Evolutionary conservation across 2,888 invertebrate genomes (phyloP).

Genomic region (Phyllotreta cruciferae): DNA sequence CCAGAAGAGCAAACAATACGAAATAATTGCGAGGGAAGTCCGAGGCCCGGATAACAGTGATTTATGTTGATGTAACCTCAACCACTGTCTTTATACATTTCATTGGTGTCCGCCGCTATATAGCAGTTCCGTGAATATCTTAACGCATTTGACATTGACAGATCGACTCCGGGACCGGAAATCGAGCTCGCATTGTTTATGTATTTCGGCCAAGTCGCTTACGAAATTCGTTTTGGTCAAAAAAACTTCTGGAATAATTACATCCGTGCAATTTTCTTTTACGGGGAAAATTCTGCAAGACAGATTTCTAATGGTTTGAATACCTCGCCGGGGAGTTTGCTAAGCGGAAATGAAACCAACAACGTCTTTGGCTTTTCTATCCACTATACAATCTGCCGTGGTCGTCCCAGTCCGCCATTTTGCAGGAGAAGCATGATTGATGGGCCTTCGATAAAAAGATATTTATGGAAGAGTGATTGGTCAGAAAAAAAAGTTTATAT

Average conservation of each 20-base stretch:
- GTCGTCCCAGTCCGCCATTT: slow-evolving; percentile 5
- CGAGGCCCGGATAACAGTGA: slow-evolving; percentile 40
- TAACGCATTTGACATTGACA: slow-evolving; percentile 44
- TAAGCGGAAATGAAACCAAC: not conserved
- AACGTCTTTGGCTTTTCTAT: slow-evolving; percentile 5
- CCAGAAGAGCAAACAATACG: slow-evolving; percentile 43
- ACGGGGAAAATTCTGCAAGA: too few relatives aligned
- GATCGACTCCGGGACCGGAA: slow-evolving; percentile 45
- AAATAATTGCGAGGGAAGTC: slow-evolving; percentile 44
- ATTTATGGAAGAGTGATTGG: slow-evolving; percentile 13
- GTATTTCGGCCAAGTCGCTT: slow-evolving; percentile 20
- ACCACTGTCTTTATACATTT: slow-evolving; percentile 47
- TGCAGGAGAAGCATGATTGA: slow-evolving; percentile 10
- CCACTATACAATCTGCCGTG: not conserved
- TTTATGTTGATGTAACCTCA: slow-evolving; percentile 47
- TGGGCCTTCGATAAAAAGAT: slow-evolving; percentile 7
- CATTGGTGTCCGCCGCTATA: slow-evolving; percentile 38
- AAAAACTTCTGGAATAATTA: too few relatives aligned
- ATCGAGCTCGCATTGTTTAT: slow-evolving; percentile 43
- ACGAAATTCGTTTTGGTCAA: too few relatives aligned
- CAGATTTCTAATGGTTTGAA: not conserved
- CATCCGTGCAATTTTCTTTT: too few relatives aligned
- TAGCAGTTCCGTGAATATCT: slow-evolving; percentile 43
- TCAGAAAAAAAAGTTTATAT: slow-evolving; percentile 7
- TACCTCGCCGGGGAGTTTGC: not conserved